Conservation (phyloP, 2,888 invertebrate species). For the Pasiphila rectangulata region DNA sequence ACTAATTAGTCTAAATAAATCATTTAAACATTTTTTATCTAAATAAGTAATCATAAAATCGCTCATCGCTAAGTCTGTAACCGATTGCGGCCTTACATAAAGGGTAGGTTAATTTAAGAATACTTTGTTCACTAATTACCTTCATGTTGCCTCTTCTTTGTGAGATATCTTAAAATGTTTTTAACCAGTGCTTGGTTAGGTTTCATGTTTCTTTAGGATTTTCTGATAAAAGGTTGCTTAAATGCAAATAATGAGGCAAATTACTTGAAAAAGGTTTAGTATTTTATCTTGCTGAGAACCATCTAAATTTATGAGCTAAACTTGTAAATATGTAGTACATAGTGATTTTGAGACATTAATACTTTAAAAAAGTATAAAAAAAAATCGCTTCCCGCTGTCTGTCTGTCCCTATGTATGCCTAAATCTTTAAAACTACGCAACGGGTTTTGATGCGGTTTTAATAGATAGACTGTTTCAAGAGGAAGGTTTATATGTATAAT, state of each 20-base stretch:
- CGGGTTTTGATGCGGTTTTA: no score
- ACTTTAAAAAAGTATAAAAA: no score
- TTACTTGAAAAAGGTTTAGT: neutral
- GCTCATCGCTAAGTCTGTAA: slow-evolving; percentile 26
- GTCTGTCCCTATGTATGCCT: no score
- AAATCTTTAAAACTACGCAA: no score
- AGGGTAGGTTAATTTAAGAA: slow-evolving; percentile 61
- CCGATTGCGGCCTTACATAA: slow-evolving; percentile 12
- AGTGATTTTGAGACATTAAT: no score
- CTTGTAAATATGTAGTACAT: no score
- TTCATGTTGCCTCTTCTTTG: slow-evolving; percentile 35
- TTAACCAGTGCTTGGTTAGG: slow-evolving; percentile 21
- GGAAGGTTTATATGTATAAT: no score
- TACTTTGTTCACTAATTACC: slow-evolving; percentile 65
- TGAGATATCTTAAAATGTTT: slow-evolving; percentile 26
- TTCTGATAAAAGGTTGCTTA: slow-evolving; percentile 1
- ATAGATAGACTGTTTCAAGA: no score
- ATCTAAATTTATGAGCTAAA: no score
- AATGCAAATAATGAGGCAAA: neutral
- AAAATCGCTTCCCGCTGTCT: no score
- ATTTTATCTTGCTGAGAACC: neutral
- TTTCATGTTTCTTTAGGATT: slow-evolving; percentile 10
- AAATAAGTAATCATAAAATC: neutral
- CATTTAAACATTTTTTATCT: no score
- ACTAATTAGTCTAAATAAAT: neutral